Evolutionary conservation across 1,140 invertebrate species (phyloP).

Genomic region (Drosophila elegans): DNA sequence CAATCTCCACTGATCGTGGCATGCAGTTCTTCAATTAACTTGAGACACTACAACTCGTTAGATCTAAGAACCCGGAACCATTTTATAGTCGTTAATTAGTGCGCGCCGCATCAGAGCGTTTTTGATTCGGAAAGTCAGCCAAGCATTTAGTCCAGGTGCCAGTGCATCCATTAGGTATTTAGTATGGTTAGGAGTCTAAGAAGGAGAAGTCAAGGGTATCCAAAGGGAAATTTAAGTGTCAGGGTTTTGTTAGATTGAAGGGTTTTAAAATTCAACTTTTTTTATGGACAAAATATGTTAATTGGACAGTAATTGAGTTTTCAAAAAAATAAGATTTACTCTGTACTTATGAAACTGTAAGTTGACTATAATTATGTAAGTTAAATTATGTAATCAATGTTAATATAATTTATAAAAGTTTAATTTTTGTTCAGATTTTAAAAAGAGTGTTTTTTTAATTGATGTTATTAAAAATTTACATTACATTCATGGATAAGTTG

Average conservation of each 20-base stretch:
- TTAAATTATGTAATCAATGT: too few relatives aligned
- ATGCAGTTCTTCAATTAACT: slow-evolving; percentile 50
- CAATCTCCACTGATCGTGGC: slow-evolving; percentile 16
- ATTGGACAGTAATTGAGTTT: too few relatives aligned
- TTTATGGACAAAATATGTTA: too few relatives aligned
- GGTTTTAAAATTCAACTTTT: background rate
- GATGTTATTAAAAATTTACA: too few relatives aligned
- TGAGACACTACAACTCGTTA: slow-evolving; percentile 25
- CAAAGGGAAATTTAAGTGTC: background rate
- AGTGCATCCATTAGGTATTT: slow-evolving; percentile 21
- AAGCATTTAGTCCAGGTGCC: slow-evolving; percentile 49
- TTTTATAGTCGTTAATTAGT: slow-evolving; percentile 55
- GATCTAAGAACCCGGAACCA: slow-evolving; percentile 48
- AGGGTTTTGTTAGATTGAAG: background rate
- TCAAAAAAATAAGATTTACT: too few relatives aligned
- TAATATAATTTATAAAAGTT: too few relatives aligned
- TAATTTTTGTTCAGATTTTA: too few relatives aligned
- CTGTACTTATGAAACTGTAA: too few relatives aligned
- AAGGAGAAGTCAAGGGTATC: slow-evolving; percentile 27
- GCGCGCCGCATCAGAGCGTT: slow-evolving; percentile 24
- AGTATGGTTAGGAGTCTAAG: slow-evolving; percentile 1
- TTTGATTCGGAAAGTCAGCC: slow-evolving; percentile 39
- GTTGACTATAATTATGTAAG: too few relatives aligned
- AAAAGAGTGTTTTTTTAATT: too few relatives aligned
- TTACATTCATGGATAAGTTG: too few relatives aligned